Base-by-base conservation (phyloP, 2,113 vertebrate genomes). In the Mormoops blainvillei region DNA sequence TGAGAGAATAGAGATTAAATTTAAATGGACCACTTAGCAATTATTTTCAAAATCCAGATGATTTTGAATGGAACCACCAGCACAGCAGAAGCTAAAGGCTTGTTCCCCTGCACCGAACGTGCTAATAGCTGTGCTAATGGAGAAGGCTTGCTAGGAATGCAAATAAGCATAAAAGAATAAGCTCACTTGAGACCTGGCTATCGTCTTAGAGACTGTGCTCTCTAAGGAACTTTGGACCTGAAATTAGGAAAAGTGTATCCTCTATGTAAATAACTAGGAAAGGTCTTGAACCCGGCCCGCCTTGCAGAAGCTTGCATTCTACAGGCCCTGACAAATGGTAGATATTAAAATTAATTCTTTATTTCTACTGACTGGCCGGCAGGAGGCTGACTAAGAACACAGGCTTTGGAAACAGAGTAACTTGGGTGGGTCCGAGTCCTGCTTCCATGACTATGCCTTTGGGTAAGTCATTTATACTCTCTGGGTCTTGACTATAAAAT, bases 11-110 rank as follows among this genome's bases (percentile, higher is more conserved):
- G 36, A 45, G 48, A 86, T 94, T 91, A 82, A 93, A 93, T 61
- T 85, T 80, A 95, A 96, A 95, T 31, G 54, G n/a, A 70, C 78
- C 43, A 87, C 70, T 97, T 91, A 93, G 68, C 89, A 84, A 94
- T 93, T 91, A 96, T 97, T 94, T 97, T 94, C 63, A 89, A 96
- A 93, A 97, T 83, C 83, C 73, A 83, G 78, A 89, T 89, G 89
- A 95, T 94, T 94, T 94, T 94, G 56, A 92, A 95, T 74, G 94
- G 94, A 94, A 89, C 74, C 4, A 0, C 92, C 61, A 89, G 87
- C 68, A 28, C 26, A 56, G 87, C 92, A 93, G 78, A 97, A 86
- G 61, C 91, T 56, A 41, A 52, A 31, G 41, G 36, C 74, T 83
- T 87, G 54, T 54, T 94, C 36, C 74, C 91, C 61, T 68, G 71